phyloP scores from a whole-genome alignment of 1,140 invertebrate species.

The Ips nitidus region DNA sequence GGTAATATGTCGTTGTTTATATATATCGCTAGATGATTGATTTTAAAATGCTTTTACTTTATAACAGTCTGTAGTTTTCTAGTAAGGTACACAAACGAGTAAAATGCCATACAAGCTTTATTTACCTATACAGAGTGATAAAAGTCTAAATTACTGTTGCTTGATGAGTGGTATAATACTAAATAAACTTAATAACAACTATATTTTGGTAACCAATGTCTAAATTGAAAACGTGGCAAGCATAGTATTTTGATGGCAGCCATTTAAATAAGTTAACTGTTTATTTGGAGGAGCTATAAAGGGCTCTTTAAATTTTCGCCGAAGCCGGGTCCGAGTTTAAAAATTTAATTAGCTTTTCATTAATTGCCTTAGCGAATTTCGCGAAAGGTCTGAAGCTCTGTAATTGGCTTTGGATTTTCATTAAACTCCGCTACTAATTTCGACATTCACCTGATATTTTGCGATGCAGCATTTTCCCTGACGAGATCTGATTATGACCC shows the following conservation, averaged over 20 bases:
- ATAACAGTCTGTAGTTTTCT: too few relatives aligned
- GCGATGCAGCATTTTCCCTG: slow-evolving; percentile 22
- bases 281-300: slow-evolving; percentile 27
- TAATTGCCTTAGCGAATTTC: slow-evolving; percentile 41
- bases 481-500: slow-evolving; percentile 21
- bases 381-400: slow-evolving; percentile 35
- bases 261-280: slow-evolving; percentile 28
- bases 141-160: too few relatives aligned
- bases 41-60: too few relatives aligned
- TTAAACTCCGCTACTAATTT: slow-evolving; percentile 34
- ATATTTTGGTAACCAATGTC: background rate
- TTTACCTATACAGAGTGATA: too few relatives aligned
- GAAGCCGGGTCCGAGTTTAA: slow-evolving; percentile 23
- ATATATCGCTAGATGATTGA: too few relatives aligned
- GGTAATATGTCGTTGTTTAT: too few relatives aligned
- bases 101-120: too few relatives aligned
- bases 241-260: slow-evolving; percentile 4
- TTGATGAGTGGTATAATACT: too few relatives aligned
- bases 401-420: slow-evolving; percentile 42
- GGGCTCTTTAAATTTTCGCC: slow-evolving; percentile 23
- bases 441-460: slow-evolving; percentile 35
- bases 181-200: too few relatives aligned
- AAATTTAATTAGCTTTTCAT: slow-evolving; percentile 42
- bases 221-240: slow-evolving; percentile 16
- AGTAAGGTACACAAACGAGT: too few relatives aligned